Conservation (phyloP, 64 coral and sea anemone species). For the Trachythela sp. region DNA sequence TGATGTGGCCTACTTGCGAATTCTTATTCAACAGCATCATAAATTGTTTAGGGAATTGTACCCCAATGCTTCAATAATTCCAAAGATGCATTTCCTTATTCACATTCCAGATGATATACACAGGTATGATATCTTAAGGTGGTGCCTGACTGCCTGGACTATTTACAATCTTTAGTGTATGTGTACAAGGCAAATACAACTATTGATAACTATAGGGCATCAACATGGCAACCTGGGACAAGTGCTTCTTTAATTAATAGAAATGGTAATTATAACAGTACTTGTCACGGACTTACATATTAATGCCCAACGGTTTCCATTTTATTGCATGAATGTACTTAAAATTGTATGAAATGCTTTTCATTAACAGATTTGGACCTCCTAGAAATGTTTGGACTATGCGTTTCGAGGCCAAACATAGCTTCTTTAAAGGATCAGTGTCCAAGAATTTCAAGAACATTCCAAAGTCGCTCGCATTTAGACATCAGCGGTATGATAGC, state of each 20-base stretch:
- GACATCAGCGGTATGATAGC: conserved; percentile 34
- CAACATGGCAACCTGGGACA: no score
- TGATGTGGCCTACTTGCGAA: conserved; percentile 33
- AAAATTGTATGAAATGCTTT: not conserved
- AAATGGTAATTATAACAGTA: no score
- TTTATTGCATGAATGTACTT: not conserved
- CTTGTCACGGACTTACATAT: no score
- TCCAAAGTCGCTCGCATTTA: no score
- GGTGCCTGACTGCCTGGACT: not conserved
- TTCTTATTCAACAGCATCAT: conserved; percentile 46
- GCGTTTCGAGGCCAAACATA: conserved; percentile 57
- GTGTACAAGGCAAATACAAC: no score
- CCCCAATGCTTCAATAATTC: conserved; percentile 39
- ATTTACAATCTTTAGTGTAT: no score
- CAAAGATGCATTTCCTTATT: conserved; percentile 30
- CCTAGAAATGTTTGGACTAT: conserved; percentile 52
- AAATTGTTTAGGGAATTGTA: conserved; percentile 37
- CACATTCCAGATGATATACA: conserved; percentile 47
- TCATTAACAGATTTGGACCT: conserved; percentile 43
- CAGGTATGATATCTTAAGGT: not conserved
- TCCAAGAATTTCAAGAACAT: conserved; percentile 56
- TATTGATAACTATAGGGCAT: not conserved
- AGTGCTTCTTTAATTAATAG: no score
- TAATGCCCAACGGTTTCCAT: not conserved
- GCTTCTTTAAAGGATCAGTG: conserved; percentile 30